Evolutionary conservation across 2,797 vertebrate genomes (phyloP), one percentile per base, ranked within the genome.

Genomic region (Eurystomus glaucurus): DNA sequence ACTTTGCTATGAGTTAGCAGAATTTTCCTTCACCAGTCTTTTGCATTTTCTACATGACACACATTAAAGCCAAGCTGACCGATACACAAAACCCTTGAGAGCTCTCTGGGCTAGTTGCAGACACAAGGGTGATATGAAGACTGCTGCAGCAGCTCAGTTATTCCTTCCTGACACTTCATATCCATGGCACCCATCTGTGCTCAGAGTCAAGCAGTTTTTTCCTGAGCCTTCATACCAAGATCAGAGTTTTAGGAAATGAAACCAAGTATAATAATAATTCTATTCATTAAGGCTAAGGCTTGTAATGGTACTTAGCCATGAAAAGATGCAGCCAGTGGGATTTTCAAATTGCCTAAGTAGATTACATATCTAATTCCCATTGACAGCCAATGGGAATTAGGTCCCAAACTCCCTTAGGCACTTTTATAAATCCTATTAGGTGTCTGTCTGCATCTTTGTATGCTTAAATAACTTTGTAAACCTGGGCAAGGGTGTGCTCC

Each of bases 261-360:
- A 96, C 82, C 82, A 91, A 81, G 61, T 96, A 93, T 85, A 92
- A 91, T 96, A 97, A 96, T 96, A 96, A 97, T 97, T 95, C 97
- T 94, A 89, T 94, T 95, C 94, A 97, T 94, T 90, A 95, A 66
- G 83, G 80, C 80, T 93, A 96, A 95, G 91, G 85, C 74, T 95
- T 92, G 88, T 94, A 95, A 96, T 93, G 83, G 92, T 95, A 94
- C 86, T 97, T 91, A 96, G 86, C 68, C 92, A 89, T 95, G 92
- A 96, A 97, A 97, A 97, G 96, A 96, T 97, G 90, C 92, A 97
- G 97, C 93, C 92, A 96, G 90, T 93, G 83, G 93, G 94, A 96
- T 96, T 96, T 97, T 95, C 83, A 94, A 96, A 96, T 91, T 96
- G 92, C 93, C 51, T 97, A 96, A 97, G 94, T 83, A 96, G 95